Evolutionary conservation across 2,797 vertebrate species (phyloP).

Genomic region (Neosilurus mollespiculum): DNA sequence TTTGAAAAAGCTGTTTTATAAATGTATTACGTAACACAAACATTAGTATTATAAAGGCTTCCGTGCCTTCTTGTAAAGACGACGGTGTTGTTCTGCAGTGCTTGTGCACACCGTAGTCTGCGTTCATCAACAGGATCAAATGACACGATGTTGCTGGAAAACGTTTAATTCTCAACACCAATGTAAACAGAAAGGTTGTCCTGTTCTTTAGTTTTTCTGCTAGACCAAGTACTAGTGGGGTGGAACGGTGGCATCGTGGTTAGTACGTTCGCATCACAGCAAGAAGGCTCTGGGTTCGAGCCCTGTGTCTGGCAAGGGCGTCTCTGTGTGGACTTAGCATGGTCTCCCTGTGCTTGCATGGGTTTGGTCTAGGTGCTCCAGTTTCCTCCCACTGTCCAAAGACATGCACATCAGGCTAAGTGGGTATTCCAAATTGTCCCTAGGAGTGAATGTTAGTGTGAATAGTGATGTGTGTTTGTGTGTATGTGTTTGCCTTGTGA

Average conservation of each 20-base stretch:
- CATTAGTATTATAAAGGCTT: neutral
- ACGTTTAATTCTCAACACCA: constrained; percentile 28
- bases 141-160: constrained; percentile 38
- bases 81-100: neutral
- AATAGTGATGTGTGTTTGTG: too few species aligned
- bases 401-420: too few species aligned
- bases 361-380: too few species aligned
- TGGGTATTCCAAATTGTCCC: too few species aligned
- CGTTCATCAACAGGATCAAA: constrained; percentile 24
- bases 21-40: neutral
- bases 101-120: neutral
- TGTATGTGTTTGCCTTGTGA: too few species aligned
- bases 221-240: neutral
- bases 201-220: constrained; percentile 11
- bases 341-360: too few species aligned
- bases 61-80: neutral
- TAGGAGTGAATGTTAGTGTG: too few species aligned
- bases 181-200: constrained; percentile 20
- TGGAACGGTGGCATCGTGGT: too few species aligned
- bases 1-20: neutral
- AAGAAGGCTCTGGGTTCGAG: too few species aligned
- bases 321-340: too few species aligned
- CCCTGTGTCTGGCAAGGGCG: too few species aligned
- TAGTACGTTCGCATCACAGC: neutral
- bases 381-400: too few species aligned